Evolutionary conservation across 2,888 invertebrate genomes (phyloP), one percentile per base, ranked within the genome.

Genomic region (Apoda limacodes): DNA sequence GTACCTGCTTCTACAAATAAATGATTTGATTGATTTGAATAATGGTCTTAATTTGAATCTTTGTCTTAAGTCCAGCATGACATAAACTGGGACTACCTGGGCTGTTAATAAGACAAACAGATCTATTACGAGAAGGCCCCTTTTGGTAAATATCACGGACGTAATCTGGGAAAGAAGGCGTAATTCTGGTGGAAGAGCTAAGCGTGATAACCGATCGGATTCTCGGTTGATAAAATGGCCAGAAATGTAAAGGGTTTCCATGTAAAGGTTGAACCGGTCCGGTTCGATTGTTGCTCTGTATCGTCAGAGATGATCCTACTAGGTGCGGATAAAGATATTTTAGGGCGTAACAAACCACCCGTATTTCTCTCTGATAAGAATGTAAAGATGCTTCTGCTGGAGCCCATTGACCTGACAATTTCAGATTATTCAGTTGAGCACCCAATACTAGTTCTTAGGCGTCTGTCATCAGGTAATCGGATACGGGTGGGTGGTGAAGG

Each of bases 211-310:
- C 9, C 15, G 23, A 13, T 41, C 36, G 9, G 34, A 34, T n/a
- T 28, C 19, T 3, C 9, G 15, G 25, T 37, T 37, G 36, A 20
- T n/a, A n/a, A n/a, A 37, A 5, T 11, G 20, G 1, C 34, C 40
- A 6, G 37, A 37, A 4, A 37, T 12, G 15, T 40, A 32, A 5
- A 23, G 17, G 3, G 23, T n/a, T 3, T 9, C 1, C 2, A 35
- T 15, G 7, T 10, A 4, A 2, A 35, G 21, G 4, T 30, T 23
- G 14, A 15, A 27, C 5, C 10, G 14, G 13, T 35, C 24, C 22
- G 3, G 38, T 36, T 10, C 26, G 29, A 32, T 40, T 40, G 40
- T 40, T 38, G 22, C 32, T 33, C 10, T 40, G 40, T 9, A 38
- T 17, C 13, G 29, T 24, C 4, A 35, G 9, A 12, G 33, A 10